A percentile compares a stretch with the other conserved stretches of the same genome.
Conservation (phyloP, 2,113 vertebrate genomes). For the Spermophilus dauricus region DNA sequence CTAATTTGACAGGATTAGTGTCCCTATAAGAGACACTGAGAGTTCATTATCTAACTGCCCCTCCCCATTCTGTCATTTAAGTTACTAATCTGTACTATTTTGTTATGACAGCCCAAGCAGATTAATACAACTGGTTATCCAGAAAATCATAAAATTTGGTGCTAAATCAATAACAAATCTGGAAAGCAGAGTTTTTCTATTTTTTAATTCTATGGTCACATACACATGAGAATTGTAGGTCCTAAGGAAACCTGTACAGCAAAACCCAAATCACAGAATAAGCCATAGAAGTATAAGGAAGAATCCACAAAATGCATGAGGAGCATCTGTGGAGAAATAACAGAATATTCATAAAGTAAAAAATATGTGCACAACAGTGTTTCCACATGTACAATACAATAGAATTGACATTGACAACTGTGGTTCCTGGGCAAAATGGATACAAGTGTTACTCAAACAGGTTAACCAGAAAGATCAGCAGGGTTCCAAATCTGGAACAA, state of each 20-base stretch:
- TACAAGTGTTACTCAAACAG: not conserved
- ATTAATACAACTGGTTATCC: not conserved
- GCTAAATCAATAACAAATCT: not conserved
- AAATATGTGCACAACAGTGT: not conserved
- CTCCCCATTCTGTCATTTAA: not conserved
- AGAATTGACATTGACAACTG: not conserved
- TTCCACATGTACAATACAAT: not conserved
- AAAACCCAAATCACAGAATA: not conserved
- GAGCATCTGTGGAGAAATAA: not conserved
- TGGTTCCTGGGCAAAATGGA: not conserved
- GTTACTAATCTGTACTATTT: not conserved
- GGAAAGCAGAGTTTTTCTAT: slow-evolving; percentile 5
- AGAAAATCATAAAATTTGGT: not conserved
- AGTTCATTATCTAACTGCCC: not conserved
- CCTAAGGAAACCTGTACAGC: not conserved
- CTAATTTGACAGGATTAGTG: no score
- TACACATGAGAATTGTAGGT: not conserved
- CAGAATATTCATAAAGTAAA: not conserved
- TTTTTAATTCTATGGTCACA: not conserved
- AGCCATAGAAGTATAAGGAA: not conserved
- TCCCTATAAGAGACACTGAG: not conserved
- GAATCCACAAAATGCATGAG: not conserved
- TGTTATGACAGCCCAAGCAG: not conserved
- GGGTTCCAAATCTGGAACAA: not conserved
- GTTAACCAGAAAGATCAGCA: not conserved